Percentiles rank a stretch among this genome's conserved stretches.
These are phyloP conservation scores for Drosophila guanche DNA, from an alignment of 1,140 invertebrate genomes.

Conservation along the genomic window DNA sequence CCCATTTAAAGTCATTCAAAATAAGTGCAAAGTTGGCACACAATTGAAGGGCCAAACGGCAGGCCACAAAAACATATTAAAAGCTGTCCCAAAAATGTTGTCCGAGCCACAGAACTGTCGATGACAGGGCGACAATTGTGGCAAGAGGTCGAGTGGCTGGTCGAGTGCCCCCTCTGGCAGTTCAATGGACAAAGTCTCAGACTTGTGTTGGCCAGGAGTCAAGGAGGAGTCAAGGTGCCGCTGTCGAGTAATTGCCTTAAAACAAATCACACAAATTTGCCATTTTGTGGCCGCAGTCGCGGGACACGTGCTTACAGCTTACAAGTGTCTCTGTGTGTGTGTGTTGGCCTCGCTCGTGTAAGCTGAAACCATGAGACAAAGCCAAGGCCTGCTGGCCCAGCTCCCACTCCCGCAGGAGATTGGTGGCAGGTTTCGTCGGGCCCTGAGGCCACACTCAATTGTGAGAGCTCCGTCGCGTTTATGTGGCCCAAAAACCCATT, in stretches of 20 bases:
- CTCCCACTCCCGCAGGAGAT: not conserved
- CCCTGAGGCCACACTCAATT: conserved; percentile 23
- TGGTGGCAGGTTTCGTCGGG: conserved; percentile 7
- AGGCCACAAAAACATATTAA: conserved; percentile 33
- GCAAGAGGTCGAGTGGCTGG: conserved; percentile 56
- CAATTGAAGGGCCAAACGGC: conserved; percentile 9
- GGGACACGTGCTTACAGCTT: conserved; percentile 28
- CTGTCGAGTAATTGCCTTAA: conserved; percentile 72
- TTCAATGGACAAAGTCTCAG: conserved; percentile 31
- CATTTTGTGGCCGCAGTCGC: conserved; percentile 25
- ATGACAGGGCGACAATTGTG: conserved; percentile 32
- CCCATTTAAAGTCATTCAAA: conserved; percentile 54
- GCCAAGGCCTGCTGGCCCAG: conserved; percentile 33
- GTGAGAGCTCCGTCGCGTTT: too few relatives aligned
- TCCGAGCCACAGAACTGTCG: conserved; percentile 28
- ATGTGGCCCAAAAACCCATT: too few relatives aligned
- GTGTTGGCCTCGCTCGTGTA: conserved; percentile 37
- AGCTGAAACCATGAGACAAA: conserved; percentile 52
- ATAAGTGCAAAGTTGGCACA: conserved; percentile 67
- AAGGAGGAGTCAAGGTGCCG: conserved; percentile 29
- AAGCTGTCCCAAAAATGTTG: conserved; percentile 27
- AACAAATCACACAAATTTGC: conserved; percentile 57
- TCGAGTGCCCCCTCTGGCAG: conserved; percentile 18
- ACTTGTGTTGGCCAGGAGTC: conserved; percentile 42
- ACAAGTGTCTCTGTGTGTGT: conserved; percentile 11